phyloP scores from a whole-genome alignment of 2,797 vertebrate species.

The Sebastes taczanowskii region DNA sequence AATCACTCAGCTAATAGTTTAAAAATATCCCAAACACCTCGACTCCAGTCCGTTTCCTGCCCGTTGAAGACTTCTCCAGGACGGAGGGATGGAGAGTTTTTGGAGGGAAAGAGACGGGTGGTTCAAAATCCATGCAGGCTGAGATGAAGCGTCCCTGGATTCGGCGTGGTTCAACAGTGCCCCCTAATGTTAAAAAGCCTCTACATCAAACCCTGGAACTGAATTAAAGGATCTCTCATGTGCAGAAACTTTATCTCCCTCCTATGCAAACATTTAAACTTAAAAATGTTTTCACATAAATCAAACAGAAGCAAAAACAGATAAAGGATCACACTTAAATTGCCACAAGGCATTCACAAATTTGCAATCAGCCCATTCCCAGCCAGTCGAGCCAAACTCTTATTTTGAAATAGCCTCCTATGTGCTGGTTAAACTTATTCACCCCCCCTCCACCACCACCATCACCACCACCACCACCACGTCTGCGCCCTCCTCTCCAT shows the following conservation, averaged over 20 bases:
- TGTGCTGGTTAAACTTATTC: slow-evolving; percentile 29
- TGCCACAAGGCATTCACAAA: not conserved
- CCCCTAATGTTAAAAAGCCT: slow-evolving; percentile 55
- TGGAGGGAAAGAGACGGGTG: slow-evolving; percentile 46
- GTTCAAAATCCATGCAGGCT: slow-evolving; percentile 6
- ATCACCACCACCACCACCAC: no score
- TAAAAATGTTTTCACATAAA: not conserved
- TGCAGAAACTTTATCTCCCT: not conserved
- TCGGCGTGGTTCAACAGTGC: slow-evolving; percentile 66
- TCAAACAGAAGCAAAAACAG: not conserved
- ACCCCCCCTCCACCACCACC: not conserved
- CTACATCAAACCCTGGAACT: not conserved
- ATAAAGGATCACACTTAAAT: not conserved
- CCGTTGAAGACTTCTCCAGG: slow-evolving; percentile 43
- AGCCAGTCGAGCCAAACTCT: slow-evolving; percentile 25
- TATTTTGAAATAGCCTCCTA: slow-evolving; percentile 60
- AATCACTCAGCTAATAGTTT: slow-evolving; percentile 35
- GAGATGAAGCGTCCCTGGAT: not conserved
- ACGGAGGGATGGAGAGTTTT: slow-evolving; percentile 45
- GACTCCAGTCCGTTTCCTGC: slow-evolving; percentile 48
- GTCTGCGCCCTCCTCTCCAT: slow-evolving; percentile 35
- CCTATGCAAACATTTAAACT: slow-evolving; percentile 3
- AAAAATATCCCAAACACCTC: slow-evolving; percentile 54
- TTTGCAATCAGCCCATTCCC: not conserved
- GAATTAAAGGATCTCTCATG: not conserved